Conservation (phyloP, 1,140 invertebrate species). For the Diachasma alloeum region DNA sequence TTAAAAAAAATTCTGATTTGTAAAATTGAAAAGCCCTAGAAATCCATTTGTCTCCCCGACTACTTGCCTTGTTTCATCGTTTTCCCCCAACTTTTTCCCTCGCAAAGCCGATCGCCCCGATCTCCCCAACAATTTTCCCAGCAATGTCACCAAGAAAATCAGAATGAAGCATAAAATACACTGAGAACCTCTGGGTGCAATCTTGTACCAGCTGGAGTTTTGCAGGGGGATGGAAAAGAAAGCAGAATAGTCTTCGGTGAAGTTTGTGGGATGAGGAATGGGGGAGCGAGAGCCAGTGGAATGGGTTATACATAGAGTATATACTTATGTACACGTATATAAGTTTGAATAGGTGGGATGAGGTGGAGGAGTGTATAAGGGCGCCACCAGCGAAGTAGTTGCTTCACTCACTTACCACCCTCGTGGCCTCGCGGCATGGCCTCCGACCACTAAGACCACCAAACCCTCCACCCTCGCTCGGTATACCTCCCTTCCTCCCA, state of each 20-base stretch:
- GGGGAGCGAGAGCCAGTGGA: constrained; percentile 48
- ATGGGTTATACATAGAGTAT: constrained; percentile 29
- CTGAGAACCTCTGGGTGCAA: constrained; percentile 59
- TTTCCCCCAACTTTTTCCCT: too few relatives aligned
- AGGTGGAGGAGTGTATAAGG: constrained; percentile 31
- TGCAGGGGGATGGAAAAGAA: constrained; percentile 53
- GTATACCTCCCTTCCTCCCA: too few relatives aligned
- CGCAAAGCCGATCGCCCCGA: too few relatives aligned
- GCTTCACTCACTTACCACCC: constrained; percentile 62
- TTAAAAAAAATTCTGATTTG: too few relatives aligned
- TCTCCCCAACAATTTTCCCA: background rate
- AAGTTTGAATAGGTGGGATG: background rate
- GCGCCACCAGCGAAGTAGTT: constrained; percentile 56
- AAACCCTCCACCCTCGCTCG: constrained; percentile 24
- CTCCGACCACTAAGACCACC: constrained; percentile 25
- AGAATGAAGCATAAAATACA: background rate
- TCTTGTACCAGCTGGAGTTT: constrained; percentile 61
- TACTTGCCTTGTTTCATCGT: too few relatives aligned
- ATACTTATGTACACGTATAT: background rate
- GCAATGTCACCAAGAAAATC: background rate
- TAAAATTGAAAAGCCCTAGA: too few relatives aligned
- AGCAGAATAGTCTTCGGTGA: constrained; percentile 45
- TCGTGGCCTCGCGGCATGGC: constrained; percentile 39
- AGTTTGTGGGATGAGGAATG: constrained; percentile 49
- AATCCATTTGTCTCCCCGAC: too few relatives aligned